Evolutionary conservation across 2,888 invertebrate genomes (phyloP).

Genomic region (Brachycybe producta): DNA sequence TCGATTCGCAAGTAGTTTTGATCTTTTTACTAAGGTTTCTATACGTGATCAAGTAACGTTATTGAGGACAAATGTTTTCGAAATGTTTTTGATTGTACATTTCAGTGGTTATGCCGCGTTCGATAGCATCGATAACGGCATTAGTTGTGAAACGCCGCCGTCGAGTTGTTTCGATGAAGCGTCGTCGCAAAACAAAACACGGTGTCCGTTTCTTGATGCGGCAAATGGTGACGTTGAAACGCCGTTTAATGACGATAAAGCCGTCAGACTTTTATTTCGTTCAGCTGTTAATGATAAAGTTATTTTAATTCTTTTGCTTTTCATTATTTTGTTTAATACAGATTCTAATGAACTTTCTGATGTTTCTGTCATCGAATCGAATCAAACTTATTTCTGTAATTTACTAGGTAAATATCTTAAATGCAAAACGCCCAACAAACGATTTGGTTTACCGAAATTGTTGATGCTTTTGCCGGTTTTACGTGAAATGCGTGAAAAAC

Average conservation of each 20-base stretch:
- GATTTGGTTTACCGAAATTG: background rate
- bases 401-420: background rate
- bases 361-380: background rate
- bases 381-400: background rate
- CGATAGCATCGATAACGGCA: background rate
- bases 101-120: background rate
- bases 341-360: background rate
- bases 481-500: constrained; percentile 6
- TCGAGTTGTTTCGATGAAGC: background rate
- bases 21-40: background rate
- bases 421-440: background rate
- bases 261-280: too few relatives aligned
- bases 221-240: background rate
- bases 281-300: too few relatives aligned
- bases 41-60: constrained; percentile 1
- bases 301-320: too few relatives aligned
- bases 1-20: constrained; percentile 2
- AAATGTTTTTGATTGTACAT: constrained; percentile 16
- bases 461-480: constrained; percentile 5
- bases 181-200: background rate
- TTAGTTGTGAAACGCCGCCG: background rate
- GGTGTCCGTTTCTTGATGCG: background rate
- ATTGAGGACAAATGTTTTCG: constrained; percentile 12
- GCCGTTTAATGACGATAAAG: too few relatives aligned
- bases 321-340: constrained; percentile 12